A percentile compares a stretch with the other conserved stretches of the same genome.
Evolutionary conservation across 2,888 invertebrate species (phyloP).

Genomic region (Nycteola revayana): DNA sequence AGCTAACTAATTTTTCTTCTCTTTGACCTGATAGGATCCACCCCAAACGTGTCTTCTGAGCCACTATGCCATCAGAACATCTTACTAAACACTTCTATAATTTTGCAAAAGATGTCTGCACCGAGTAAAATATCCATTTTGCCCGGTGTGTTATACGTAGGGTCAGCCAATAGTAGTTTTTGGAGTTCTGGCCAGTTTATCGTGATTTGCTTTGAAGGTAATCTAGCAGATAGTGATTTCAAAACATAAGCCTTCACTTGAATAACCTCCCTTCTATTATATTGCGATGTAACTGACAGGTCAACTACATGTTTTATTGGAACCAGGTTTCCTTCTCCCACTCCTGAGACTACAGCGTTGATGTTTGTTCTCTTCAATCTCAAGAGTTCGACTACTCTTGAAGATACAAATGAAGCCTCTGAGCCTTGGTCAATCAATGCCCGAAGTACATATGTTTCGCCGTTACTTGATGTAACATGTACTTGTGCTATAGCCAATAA

Average conservation of each 20-base stretch:
- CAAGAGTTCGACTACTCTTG: conserved; percentile 20
- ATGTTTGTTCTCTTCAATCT: conserved; percentile 17
- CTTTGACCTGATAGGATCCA: no score
- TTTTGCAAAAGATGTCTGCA: no score
- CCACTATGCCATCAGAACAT: no score
- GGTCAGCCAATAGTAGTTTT: no score
- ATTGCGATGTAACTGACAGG: conserved; percentile 1
- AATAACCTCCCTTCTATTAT: conserved; percentile 1
- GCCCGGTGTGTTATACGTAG: no score
- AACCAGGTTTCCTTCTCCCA: conserved; percentile 19
- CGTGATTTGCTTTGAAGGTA: conserved; percentile 4
- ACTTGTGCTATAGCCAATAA: conserved; percentile 17
- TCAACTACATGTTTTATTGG: conserved; percentile 18
- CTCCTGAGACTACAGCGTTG: conserved; percentile 21
- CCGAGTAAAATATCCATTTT: no score
- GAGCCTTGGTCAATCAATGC: conserved; percentile 32
- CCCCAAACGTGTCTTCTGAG: no score
- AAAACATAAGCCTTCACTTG: conserved; percentile 6
- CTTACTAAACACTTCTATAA: no score
- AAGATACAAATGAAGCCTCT: conserved; percentile 29
- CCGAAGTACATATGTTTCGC: conserved; percentile 19
- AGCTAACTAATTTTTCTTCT: no score
- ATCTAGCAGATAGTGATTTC: conserved; percentile 2
- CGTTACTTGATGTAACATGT: conserved; percentile 13
- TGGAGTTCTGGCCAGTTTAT: no score